Conservation (phyloP, 2,888 invertebrate genomes). For the Heliconius cydno region DNA sequence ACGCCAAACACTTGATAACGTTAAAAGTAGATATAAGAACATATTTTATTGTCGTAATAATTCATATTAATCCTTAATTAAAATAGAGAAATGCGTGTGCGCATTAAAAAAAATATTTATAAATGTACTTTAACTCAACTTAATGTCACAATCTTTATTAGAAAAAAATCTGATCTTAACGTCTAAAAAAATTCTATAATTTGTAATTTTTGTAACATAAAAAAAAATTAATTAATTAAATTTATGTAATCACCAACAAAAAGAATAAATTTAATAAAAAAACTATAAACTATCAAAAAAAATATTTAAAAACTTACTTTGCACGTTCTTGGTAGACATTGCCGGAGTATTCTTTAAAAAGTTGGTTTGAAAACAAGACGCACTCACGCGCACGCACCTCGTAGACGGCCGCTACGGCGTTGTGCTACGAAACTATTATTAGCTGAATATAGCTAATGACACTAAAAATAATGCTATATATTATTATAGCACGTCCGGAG, state of each 20-base stretch:
- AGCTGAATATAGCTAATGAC: slow-evolving; percentile 55
- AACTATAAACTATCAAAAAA: slow-evolving; percentile 18
- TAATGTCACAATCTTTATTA: too few species aligned
- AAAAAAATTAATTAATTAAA: not conserved
- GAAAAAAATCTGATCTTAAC: too few species aligned
- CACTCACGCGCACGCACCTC: slow-evolving; percentile 55
- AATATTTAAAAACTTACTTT: slow-evolving; percentile 58
- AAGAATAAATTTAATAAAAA: slow-evolving; percentile 3
- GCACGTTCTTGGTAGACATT: slow-evolving; percentile 63
- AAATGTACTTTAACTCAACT: too few species aligned
- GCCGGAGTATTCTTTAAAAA: slow-evolving; percentile 48
- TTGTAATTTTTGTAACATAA: not conserved
- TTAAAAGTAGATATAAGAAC: too few species aligned
- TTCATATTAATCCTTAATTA: too few species aligned
- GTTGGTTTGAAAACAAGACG: slow-evolving; percentile 41
- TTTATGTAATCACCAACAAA: not conserved
- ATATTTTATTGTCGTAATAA: too few species aligned
- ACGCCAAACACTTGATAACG: too few species aligned
- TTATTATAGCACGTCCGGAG: slow-evolving; percentile 63
- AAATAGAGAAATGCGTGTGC: too few species aligned
- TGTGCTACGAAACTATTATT: slow-evolving; percentile 65
- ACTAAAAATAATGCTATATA: slow-evolving; percentile 50
- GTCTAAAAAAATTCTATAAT: not conserved
- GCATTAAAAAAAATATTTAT: too few species aligned
- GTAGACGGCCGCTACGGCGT: slow-evolving; percentile 67